Conservation (phyloP, 2,113 vertebrate genomes). For the Lucifuga dentata region DNA sequence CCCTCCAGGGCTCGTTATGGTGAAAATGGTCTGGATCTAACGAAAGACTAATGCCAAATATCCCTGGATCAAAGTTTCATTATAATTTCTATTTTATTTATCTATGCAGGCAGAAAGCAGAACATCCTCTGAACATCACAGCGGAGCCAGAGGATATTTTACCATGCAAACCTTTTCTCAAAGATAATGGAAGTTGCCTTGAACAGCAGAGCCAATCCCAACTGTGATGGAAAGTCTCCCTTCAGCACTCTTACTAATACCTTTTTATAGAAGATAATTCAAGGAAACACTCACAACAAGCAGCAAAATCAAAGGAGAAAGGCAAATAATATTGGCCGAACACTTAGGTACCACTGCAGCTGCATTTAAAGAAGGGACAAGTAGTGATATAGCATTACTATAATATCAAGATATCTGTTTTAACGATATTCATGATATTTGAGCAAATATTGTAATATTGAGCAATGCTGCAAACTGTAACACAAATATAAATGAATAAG, state of each 20-base stretch:
- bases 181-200: slow-evolving; percentile 54
- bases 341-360: background rate
- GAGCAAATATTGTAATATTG: too few relatives aligned
- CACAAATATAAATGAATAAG: too few relatives aligned
- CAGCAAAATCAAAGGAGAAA: slow-evolving; percentile 12
- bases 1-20: slow-evolving; percentile 31
- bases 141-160: slow-evolving; percentile 37
- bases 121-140: slow-evolving; percentile 33
- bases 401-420: too few relatives aligned
- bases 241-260: slow-evolving; percentile 36
- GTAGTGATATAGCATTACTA: too few relatives aligned
- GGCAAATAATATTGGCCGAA: background rate
- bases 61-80: slow-evolving; percentile 52
- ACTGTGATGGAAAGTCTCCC: slow-evolving; percentile 40
- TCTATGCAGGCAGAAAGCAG: slow-evolving; percentile 31
- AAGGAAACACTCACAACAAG: slow-evolving; percentile 15
- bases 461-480: too few relatives aligned
- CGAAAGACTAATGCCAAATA: slow-evolving; percentile 29
- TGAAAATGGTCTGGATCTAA: slow-evolving; percentile 32
- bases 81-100: slow-evolving; percentile 52
- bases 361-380: slow-evolving; percentile 2
- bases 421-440: too few relatives aligned
- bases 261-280: slow-evolving; percentile 45
- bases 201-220: slow-evolving; percentile 36
- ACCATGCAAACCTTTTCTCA: slow-evolving; percentile 21